These are phyloP conservation scores for Dolichoris vasculosae DNA, from an alignment of 1,140 invertebrate species.

Conservation along the genomic window DNA sequence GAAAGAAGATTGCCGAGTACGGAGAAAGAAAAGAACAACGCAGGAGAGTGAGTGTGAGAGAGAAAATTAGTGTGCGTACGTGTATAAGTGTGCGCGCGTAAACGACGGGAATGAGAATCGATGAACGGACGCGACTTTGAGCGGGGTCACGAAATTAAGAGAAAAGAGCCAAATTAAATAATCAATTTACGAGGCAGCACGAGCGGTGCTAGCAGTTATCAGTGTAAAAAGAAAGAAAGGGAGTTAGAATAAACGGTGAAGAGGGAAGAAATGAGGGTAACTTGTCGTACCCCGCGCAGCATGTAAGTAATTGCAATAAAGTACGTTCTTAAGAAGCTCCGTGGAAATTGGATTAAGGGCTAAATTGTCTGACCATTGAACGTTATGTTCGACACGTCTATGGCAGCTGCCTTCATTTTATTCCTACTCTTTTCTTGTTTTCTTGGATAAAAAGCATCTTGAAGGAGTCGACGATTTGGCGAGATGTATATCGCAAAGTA, in stretches of 20 bases:
- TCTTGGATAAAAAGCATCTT: neutral
- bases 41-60: neutral
- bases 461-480: neutral
- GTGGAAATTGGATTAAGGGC: conserved; percentile 49
- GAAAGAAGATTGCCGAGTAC: conserved; percentile 28
- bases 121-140: conserved; percentile 18
- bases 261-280: neutral
- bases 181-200: conserved; percentile 48
- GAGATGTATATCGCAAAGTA: conserved; percentile 2
- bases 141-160: conserved; percentile 37
- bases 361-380: conserved; percentile 44
- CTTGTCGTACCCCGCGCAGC: neutral
- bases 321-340: conserved; percentile 43
- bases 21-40: neutral
- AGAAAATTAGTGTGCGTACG: neutral
- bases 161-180: conserved; percentile 47
- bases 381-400: conserved; percentile 49
- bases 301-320: conserved; percentile 47
- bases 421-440: neutral
- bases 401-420: neutral
- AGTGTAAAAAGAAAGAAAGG: neutral
- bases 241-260: neutral
- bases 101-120: conserved; percentile 38
- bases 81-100: neutral
- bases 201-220: neutral